Evolutionary conservation across 2,113 vertebrate species (phyloP).

Genomic region (Melanocharis versteri): DNA sequence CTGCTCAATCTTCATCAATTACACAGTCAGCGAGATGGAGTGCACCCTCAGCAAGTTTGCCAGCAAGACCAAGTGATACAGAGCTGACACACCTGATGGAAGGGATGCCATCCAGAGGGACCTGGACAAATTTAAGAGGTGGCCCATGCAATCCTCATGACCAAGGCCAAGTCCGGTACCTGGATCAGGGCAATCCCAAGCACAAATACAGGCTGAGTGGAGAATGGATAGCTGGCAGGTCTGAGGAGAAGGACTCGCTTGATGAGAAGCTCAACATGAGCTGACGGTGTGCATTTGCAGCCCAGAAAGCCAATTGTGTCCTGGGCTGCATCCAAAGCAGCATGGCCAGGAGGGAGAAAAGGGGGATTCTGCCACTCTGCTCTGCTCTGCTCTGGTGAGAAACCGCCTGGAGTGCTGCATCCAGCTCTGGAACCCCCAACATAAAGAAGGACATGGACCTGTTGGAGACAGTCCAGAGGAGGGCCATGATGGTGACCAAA

Average conservation of each 20-base stretch:
- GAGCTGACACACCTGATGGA: neutral
- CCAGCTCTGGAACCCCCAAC: neutral
- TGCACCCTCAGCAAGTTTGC: neutral
- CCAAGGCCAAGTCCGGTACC: neutral
- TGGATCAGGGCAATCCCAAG: too few species aligned
- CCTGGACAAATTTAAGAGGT: neutral
- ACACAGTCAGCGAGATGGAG: neutral
- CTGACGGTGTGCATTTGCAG: neutral
- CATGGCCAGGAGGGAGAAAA: fast-evolving
- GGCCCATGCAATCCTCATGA: neutral
- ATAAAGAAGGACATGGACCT: neutral
- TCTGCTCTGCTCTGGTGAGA: neutral
- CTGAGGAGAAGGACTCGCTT: neutral
- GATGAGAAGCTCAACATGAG: neutral
- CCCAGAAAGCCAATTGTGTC: neutral
- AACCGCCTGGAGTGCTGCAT: neutral
- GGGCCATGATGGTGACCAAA: neutral
- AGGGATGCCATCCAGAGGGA: too few species aligned
- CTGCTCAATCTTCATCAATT: neutral
- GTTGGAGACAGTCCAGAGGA: neutral
- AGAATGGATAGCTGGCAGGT: neutral
- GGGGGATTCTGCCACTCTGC: neutral
- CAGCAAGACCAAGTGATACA: neutral
- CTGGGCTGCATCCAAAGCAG: neutral
- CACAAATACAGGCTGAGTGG: neutral